phyloP scores from a whole-genome alignment of 2,888 invertebrate genomes.

The Hirtodrosophila trivittata region DNA sequence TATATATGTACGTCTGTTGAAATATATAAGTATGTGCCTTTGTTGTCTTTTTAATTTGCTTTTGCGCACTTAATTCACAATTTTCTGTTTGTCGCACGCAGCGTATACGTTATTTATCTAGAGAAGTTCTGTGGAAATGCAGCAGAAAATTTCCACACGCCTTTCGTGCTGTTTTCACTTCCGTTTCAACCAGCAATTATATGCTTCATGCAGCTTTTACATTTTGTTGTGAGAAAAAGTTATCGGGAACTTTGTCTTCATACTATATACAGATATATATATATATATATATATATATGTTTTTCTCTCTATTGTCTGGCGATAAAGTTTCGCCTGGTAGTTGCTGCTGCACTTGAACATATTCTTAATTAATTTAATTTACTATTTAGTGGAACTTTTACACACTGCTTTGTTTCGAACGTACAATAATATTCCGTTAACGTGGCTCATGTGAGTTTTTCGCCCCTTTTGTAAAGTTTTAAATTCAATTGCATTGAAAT shows the following conservation, averaged over 20 bases:
- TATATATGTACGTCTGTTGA: no score
- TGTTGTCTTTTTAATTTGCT: conserved; percentile 1
- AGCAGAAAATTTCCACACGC: conserved; percentile 18
- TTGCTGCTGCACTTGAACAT: conserved; percentile 47
- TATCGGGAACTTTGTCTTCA: conserved; percentile 34
- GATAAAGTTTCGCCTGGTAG: conserved; percentile 39
- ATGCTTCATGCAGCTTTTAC: conserved; percentile 32
- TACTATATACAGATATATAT: conserved; percentile 16
- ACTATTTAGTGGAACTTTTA: conserved; percentile 30
- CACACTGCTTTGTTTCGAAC: no score
- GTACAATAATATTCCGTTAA: no score
- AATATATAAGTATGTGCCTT: no score
- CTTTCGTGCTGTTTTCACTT: conserved; percentile 52
- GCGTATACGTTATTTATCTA: conserved; percentile 59
- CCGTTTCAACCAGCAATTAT: conserved; percentile 51
- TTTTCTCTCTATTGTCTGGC: conserved; percentile 43
- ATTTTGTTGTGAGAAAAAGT: conserved; percentile 48
- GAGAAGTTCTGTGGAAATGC: conserved; percentile 11
- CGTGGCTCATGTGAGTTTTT: no score
- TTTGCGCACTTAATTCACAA: conserved; percentile 25
- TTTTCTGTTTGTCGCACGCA: conserved; percentile 39
- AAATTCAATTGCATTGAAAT: no score
- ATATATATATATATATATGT: conserved; percentile 9
- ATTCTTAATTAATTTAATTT: conserved; percentile 61
- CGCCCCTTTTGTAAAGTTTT: not conserved